Evolutionary conservation across 2,888 invertebrate genomes (phyloP), one percentile per base, ranked within the genome.

Genomic region (Hyalella azteca): DNA sequence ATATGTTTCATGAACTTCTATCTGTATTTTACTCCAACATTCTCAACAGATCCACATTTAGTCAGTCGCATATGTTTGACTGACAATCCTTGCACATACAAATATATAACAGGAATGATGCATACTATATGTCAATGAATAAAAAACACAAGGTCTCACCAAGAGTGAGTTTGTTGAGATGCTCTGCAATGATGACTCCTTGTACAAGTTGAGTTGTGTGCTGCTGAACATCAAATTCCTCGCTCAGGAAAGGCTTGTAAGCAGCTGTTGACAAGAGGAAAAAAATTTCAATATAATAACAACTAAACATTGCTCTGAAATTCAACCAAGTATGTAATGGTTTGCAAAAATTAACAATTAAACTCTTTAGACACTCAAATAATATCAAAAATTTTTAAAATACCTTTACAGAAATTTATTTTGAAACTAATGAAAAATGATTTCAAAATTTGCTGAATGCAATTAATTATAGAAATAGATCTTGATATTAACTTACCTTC

Each of bases 171-270:
- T 83, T 83, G 73, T 13, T 54, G 26, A 83, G 79, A 40, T 83
- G 81, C 36, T 83, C 81, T 39, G 81, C 73, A 78, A 83, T 83
- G 48, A 81, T 50, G 26, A 83, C 79, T 15, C 83, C 83, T 41
- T 83, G 83, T 13, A 83, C 81, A 19, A 83, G 78, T 45, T 83
- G 77, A 36, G 81, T 83, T 11, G 80, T 76, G 49, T 83, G 83
- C 36, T 59, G 77, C 66, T 83, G 81, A 11, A 81, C 81, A 60
- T 83, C 80, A 78, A 83, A 83, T 49, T 83, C 79, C 22, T 80
- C 80, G 11, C 60, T 48, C 22, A 83, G 75, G 50, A 83, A 83
- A 13, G 83, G 83, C n/a, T 79, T 80, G 73, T 81, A 83, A 7
- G 78, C 78, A 29, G 15, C 83, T 79, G 79, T 29, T 5, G n/a